Conservation (phyloP, 2,797 vertebrate genomes). For the Artibeus jamaicensis region DNA sequence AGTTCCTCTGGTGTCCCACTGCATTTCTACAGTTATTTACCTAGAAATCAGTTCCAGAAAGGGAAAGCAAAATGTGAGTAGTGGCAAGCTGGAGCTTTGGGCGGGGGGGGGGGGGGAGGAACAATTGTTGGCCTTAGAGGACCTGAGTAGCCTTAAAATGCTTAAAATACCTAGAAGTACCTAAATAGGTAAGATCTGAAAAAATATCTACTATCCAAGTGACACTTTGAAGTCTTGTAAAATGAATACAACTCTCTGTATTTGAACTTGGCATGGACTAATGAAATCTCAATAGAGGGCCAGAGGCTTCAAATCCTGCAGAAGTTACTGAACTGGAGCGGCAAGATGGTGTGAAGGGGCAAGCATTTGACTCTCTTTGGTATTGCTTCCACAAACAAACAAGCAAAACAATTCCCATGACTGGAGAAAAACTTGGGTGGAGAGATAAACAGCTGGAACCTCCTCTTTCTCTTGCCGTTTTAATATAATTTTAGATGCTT, state of each 20-base stretch:
- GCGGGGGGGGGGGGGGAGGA: background rate
- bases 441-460: constrained; percentile 31
- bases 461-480: background rate
- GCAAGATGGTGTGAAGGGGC: background rate
- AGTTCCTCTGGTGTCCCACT: background rate
- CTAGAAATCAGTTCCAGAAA: background rate
- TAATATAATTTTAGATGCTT: background rate
- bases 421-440: constrained; percentile 14
- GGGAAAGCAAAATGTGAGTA: background rate
- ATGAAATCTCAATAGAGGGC: constrained; percentile 19
- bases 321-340: background rate
- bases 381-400: background rate
- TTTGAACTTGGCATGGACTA: background rate
- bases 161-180: background rate
- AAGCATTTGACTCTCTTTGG: constrained; percentile 24
- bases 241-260: constrained; percentile 1
- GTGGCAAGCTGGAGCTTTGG: background rate
- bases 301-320: background rate
- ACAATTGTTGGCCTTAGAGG: background rate
- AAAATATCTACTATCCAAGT: background rate
- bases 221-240: background rate
- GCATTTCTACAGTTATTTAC: background rate
- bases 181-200: background rate
- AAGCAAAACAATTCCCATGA: background rate
- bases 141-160: background rate